Evolutionary conservation across 2,888 invertebrate genomes (phyloP).

Genomic region (Phengaris arion): DNA sequence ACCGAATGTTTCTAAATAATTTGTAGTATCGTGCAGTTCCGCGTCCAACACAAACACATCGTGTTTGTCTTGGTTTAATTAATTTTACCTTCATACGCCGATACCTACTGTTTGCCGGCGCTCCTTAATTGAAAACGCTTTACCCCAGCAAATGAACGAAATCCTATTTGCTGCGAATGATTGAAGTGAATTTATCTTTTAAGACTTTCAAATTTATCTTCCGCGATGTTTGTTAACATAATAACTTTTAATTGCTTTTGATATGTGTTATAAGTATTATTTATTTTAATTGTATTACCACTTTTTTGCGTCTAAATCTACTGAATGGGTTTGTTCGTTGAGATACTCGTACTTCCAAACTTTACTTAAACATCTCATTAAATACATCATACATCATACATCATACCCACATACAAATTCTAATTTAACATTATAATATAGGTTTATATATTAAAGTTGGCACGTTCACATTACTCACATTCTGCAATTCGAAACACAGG

Average conservation of each 20-base stretch:
- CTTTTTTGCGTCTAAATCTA: too few relatives aligned
- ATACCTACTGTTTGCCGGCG: slow-evolving; percentile 73
- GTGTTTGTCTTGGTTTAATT: slow-evolving; percentile 79
- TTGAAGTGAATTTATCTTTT: slow-evolving; percentile 77
- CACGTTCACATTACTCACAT: too few relatives aligned
- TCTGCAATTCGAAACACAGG: too few relatives aligned
- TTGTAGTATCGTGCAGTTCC: slow-evolving; percentile 46
- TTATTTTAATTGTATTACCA: background rate
- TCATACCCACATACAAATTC: too few relatives aligned
- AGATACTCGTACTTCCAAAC: background rate
- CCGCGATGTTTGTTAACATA: slow-evolving; percentile 56
- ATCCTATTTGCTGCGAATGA: slow-evolving; percentile 77
- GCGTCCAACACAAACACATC: slow-evolving; percentile 72
- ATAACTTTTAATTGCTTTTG: slow-evolving; percentile 71
- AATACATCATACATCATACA: too few relatives aligned
- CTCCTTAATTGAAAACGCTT: slow-evolving; percentile 78
- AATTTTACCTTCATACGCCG: slow-evolving; percentile 79
- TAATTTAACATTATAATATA: too few relatives aligned
- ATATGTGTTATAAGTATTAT: slow-evolving; percentile 28
- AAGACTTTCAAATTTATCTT: slow-evolving; percentile 75
- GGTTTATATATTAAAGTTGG: too few relatives aligned
- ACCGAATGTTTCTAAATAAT: slow-evolving; percentile 27
- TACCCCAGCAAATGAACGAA: slow-evolving; percentile 75
- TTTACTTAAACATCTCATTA: too few relatives aligned
- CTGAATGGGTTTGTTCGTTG: background rate